Evolutionary conservation across 2,797 vertebrate species (phyloP).

Genomic region (Ciconia nigra): DNA sequence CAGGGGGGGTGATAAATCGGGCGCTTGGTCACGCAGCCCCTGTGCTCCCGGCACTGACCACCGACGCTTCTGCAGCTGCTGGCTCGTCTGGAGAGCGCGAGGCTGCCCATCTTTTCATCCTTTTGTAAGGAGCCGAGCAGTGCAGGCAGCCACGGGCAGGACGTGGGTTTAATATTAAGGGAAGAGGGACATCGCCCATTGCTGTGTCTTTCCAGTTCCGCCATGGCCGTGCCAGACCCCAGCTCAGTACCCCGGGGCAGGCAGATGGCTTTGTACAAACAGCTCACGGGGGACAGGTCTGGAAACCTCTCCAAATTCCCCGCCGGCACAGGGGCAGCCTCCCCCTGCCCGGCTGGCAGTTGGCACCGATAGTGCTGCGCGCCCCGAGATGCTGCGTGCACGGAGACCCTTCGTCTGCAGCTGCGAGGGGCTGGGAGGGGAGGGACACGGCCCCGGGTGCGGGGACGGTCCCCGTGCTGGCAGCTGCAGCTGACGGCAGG

Average conservation of each 20-base stretch:
- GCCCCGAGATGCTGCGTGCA: neutral
- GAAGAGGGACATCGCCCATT: neutral
- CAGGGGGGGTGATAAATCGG: neutral
- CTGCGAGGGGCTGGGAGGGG: neutral
- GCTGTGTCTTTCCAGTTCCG: accelerated
- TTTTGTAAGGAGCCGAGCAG: neutral
- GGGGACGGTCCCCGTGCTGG: neutral
- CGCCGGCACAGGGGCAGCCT: accelerated
- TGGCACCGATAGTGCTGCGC: accelerated
- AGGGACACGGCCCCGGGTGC: accelerated
- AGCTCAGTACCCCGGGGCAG: accelerated
- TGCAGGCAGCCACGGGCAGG: neutral
- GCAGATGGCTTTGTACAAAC: neutral
- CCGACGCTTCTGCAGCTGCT: neutral
- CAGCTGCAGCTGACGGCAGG: neutral
- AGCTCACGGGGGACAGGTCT: neutral
- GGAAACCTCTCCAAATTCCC: neutral
- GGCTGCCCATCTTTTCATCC: neutral
- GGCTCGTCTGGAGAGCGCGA: accelerated
- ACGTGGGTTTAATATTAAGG: accelerated
- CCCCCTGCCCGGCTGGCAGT: neutral
- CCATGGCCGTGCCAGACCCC: accelerated
- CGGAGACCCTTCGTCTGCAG: neutral
- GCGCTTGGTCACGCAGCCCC: neutral
- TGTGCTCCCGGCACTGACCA: neutral